Percentiles rank a stretch among this genome's conserved stretches.
Conservation (phyloP, 92 coral and sea anemone species). For the Umimayanthus kanabou region DNA sequence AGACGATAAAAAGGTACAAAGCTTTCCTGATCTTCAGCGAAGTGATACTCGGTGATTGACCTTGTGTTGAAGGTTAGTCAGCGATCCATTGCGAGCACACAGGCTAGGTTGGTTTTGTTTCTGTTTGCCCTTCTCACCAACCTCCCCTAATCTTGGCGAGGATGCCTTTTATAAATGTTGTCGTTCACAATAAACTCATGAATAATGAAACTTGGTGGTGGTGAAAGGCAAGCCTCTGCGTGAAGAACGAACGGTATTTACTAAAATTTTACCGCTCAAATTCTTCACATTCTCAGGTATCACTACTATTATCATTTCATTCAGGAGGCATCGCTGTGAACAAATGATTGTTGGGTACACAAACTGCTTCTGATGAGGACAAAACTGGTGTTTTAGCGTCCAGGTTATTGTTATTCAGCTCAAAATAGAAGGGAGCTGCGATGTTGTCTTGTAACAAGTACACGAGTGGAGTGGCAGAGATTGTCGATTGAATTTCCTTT, state of each 20-base stretch:
- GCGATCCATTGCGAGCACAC: slow-evolving; percentile 1
- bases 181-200: slow-evolving; percentile 63
- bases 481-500: slow-evolving; percentile 7
- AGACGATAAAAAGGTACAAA: slow-evolving; percentile 37
- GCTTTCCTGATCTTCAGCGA: slow-evolving; percentile 21
- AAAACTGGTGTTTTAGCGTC: slow-evolving; percentile 2
- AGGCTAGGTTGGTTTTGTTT: background rate
- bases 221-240: slow-evolving; percentile 67
- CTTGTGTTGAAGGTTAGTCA: background rate
- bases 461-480: background rate
- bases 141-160: slow-evolving; percentile 7
- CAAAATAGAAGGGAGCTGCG: slow-evolving; percentile 9
- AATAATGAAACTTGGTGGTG: slow-evolving; percentile 78
- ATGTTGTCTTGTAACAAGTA: background rate
- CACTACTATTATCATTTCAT: background rate
- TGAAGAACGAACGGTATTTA: slow-evolving; percentile 47
- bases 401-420: slow-evolving; percentile 27
- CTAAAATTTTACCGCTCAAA: slow-evolving; percentile 34
- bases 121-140: slow-evolving; percentile 29
- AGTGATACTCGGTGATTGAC: slow-evolving; percentile 6
- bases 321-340: slow-evolving; percentile 1
- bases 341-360: background rate
- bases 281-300: slow-evolving; percentile 32
- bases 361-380: slow-evolving; percentile 1
- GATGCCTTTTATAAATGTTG: slow-evolving; percentile 37